Evolutionary conservation across 2,797 vertebrate genomes (phyloP), one percentile per base, ranked within the genome.

Genomic region (Vespertilio murinus): DNA sequence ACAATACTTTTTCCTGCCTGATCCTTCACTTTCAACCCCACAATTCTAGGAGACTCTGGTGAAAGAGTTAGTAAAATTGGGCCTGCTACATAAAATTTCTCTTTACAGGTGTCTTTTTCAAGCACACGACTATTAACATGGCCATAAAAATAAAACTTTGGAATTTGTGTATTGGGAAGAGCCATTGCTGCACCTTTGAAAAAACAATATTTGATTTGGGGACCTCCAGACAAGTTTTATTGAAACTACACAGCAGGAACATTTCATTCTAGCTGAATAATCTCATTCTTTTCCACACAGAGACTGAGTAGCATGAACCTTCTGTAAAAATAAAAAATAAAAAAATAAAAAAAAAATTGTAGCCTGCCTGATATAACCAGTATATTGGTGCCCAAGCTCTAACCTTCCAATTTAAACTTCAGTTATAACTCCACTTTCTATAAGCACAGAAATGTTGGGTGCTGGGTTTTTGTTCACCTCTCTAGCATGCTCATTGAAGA

Each of bases 351-450:
- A 40, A 33, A 77, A 89, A 93, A 69, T 6, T 81, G 8, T 22
- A 77, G 28, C 83, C 61, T 93, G 2, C 81, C 47, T 93, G 33
- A 95, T 90, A 45, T 67, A 69, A 91, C 45, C 38, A 74, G 67
- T 82, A 64, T 8, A 35, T 54, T 86, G 47, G 87, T 79, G 65
- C n/a, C n/a, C 47, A 95, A 93, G 70, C 22, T 93, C 93, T 93
- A 82, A 74, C 59, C 75, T 93, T 93, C 77, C 73, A 75, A 67
- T 87, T 92, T 93, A 88, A 95, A 84, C 71, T 82, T 88, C 56
- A 89, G 80, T 75, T 92, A 71, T 47, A 92, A 82, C 79, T 93
- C 70, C 74, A 49, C 47, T 64, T 91, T 96, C 56, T 75, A n/a
- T 13, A 77, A 54, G 45, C 82, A 91, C n/a, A 89, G 87, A 89